Conservation (phyloP, 2,113 vertebrate genomes). For the Phocoena sinus region DNA sequence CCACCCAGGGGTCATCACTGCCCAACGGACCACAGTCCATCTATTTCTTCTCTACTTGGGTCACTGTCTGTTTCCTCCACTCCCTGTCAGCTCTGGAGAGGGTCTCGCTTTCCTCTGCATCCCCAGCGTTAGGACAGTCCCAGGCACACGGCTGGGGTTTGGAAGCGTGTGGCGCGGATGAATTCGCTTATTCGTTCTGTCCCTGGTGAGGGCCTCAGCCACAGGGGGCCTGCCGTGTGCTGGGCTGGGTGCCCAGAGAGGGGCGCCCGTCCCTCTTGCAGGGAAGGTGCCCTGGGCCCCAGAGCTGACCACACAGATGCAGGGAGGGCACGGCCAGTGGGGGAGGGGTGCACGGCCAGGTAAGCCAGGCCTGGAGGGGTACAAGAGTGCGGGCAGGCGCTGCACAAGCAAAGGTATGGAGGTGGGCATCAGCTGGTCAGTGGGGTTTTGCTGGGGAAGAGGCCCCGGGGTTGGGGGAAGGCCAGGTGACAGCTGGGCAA, state of each 20-base stretch:
- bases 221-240: no score
- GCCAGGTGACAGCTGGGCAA: background rate
- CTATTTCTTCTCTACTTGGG: no score
- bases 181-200: no score
- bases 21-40: background rate
- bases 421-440: rapidly evolving
- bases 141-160: background rate
- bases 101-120: no score
- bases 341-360: no score
- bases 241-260: background rate
- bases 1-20: rapidly evolving
- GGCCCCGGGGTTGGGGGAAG: background rate
- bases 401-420: background rate
- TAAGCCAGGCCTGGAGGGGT: background rate
- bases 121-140: no score
- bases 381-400: background rate
- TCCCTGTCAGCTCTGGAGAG: no score
- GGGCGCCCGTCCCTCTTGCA: background rate
- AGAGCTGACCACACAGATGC: background rate
- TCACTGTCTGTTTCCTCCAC: background rate
- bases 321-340: background rate
- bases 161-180: rapidly evolving
- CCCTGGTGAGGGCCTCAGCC: background rate
- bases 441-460: background rate
- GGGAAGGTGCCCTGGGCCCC: background rate